Percentiles rank a stretch among this genome's conserved stretches.
These are phyloP conservation scores for Cotesia congregata DNA, from an alignment of 2,888 invertebrate species.

Conservation along the genomic window DNA sequence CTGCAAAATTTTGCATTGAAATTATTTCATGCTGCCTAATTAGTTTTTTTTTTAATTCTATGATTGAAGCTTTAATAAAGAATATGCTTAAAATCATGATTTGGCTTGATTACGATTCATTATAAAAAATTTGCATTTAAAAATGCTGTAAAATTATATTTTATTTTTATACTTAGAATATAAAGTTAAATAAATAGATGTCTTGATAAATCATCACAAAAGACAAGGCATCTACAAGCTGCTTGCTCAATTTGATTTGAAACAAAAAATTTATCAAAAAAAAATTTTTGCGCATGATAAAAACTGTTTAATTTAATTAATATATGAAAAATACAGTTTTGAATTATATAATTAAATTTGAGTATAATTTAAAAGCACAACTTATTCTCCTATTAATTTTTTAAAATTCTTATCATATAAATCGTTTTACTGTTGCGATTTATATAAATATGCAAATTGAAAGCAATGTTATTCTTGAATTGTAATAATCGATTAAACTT, in stretches of 20 bases:
- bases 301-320: neutral
- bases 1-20: too few species aligned
- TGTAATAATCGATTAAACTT: slow-evolving; percentile 21
- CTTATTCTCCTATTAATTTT: neutral
- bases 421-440: neutral
- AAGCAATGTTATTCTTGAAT: slow-evolving; percentile 26
- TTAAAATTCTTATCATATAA: neutral
- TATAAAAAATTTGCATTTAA: too few species aligned
- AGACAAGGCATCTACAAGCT: slow-evolving; percentile 57
- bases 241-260: slow-evolving; percentile 5
- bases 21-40: neutral
- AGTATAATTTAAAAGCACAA: neutral
- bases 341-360: neutral
- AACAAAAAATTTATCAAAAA: neutral
- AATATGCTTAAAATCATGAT: neutral
- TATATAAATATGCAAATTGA: slow-evolving; percentile 4
- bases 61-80: neutral
- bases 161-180: neutral
- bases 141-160: too few species aligned
- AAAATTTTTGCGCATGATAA: neutral
- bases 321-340: neutral
- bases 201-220: slow-evolving; percentile 57
- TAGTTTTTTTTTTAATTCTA: neutral
- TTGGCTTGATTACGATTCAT: neutral
- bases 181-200: slow-evolving; percentile 47